Evolutionary conservation across 2,113 vertebrate species (phyloP).

Genomic region (Ictidomys tridecemlineatus): DNA sequence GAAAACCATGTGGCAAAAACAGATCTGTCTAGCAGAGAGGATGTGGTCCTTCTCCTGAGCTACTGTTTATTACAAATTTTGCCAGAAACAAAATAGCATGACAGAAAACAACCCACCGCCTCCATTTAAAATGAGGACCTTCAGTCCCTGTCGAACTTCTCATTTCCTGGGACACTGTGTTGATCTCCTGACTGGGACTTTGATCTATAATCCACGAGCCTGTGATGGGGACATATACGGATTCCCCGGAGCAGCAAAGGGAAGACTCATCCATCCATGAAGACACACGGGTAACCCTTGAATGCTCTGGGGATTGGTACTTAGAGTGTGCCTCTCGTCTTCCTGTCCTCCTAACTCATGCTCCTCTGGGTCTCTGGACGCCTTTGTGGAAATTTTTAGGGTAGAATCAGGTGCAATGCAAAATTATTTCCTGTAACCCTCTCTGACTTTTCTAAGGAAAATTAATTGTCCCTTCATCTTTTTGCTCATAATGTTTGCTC

Average conservation of each 20-base stretch:
- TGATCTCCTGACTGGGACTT: not conserved
- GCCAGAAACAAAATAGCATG: slow-evolving; percentile 58
- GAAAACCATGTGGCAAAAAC: slow-evolving; percentile 66
- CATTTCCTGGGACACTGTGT: accelerated
- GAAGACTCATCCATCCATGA: not conserved
- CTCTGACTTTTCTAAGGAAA: not conserved
- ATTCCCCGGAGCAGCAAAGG: not conserved
- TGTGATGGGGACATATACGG: not conserved
- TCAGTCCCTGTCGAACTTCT: not conserved
- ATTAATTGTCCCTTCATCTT: not conserved
- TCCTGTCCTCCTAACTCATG: not conserved
- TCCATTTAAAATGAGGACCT: not conserved
- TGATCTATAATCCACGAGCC: not conserved
- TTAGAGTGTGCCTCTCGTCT: not conserved
- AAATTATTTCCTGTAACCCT: not conserved
- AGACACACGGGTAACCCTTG: not conserved
- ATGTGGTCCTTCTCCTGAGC: slow-evolving; percentile 44
- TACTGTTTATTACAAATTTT: slow-evolving; percentile 15
- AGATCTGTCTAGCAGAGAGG: slow-evolving; percentile 53
- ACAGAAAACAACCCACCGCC: not conserved
- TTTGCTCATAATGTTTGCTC: accelerated
- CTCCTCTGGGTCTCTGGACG: not conserved
- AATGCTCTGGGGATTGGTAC: not conserved
- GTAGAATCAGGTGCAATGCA: not conserved
- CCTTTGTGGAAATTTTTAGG: slow-evolving; percentile 27